These are phyloP conservation scores for Cryptoprocta ferox DNA, from an alignment of 2,797 vertebrate species.

Conservation along the genomic window DNA sequence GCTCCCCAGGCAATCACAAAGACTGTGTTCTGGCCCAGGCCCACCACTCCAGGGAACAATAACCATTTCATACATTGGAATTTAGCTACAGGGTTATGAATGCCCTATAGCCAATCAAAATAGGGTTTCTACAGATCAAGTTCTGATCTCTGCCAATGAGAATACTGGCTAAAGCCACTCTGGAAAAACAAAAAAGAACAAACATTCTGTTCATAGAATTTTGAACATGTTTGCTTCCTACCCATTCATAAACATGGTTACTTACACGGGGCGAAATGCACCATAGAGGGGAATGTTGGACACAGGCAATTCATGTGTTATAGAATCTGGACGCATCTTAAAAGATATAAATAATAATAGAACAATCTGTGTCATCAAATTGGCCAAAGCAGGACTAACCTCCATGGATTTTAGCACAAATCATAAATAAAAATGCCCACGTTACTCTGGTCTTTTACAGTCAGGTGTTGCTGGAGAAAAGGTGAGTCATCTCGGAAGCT, in stretches of 20 bases:
- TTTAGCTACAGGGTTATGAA: conserved; percentile 79
- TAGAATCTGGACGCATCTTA: background rate
- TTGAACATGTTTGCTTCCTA: conserved; percentile 44
- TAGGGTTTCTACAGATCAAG: conserved; percentile 62
- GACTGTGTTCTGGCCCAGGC: conserved; percentile 71
- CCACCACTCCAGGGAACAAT: conserved; percentile 75
- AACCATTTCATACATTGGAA: conserved; percentile 82
- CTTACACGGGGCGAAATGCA: conserved; percentile 12
- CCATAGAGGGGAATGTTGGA: background rate
- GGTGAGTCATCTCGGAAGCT: background rate
- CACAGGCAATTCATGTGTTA: background rate
- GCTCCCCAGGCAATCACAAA: conserved; percentile 57
- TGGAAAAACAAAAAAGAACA: conserved; percentile 59
- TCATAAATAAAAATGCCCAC: background rate
- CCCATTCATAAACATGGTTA: conserved; percentile 71
- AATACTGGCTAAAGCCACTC: conserved; percentile 64
- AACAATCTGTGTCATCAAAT: background rate
- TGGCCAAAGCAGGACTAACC: background rate
- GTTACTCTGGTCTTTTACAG: background rate
- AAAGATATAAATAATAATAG: background rate
- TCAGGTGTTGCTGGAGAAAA: background rate
- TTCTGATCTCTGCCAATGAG: conserved; percentile 80
- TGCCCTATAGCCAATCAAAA: conserved; percentile 80
- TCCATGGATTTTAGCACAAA: background rate
- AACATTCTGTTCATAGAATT: conserved; percentile 37